A percentile compares a stretch with the other conserved stretches of the same genome.
phyloP scores from a whole-genome alignment of 1,140 invertebrate species.

The Rhynchophorus ferrugineus region DNA sequence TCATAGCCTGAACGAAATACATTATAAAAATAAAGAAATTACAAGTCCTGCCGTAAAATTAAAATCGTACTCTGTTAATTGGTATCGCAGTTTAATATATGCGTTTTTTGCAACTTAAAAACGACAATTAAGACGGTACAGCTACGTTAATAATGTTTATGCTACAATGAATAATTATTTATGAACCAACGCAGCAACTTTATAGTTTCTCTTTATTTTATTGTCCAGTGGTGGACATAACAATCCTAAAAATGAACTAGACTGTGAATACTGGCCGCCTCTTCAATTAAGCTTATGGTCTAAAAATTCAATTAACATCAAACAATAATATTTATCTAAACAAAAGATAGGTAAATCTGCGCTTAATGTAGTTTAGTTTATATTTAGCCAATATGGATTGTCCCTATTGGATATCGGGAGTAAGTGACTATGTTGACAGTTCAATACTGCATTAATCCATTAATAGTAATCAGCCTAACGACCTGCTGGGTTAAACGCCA shows the following conservation, averaged over 20 bases:
- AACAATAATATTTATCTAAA: too few species aligned
- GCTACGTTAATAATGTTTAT: neutral
- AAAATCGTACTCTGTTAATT: too few species aligned
- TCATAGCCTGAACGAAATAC: too few species aligned
- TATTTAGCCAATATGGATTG: constrained; percentile 16
- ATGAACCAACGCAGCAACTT: neutral
- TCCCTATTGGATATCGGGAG: constrained; percentile 16
- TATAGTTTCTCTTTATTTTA: neutral
- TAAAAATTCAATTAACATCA: too few species aligned
- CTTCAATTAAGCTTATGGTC: too few species aligned
- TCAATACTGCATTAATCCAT: constrained; percentile 40
- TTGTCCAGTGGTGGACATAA: neutral
- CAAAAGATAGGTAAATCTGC: too few species aligned
- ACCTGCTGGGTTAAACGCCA: constrained; percentile 31
- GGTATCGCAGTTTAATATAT: too few species aligned
- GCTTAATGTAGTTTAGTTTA: too few species aligned
- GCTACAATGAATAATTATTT: neutral
- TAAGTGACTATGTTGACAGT: constrained; percentile 36
- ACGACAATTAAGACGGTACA: neutral
- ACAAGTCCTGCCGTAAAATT: too few species aligned
- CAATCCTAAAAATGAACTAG: neutral
- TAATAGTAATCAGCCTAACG: constrained; percentile 38
- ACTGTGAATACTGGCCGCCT: neutral
- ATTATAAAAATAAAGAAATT: too few species aligned
- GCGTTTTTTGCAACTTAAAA: neutral